Evolutionary conservation across 2,888 invertebrate genomes (phyloP), one percentile per base, ranked within the genome.

Genomic region (Falcaria lacertinaria): DNA sequence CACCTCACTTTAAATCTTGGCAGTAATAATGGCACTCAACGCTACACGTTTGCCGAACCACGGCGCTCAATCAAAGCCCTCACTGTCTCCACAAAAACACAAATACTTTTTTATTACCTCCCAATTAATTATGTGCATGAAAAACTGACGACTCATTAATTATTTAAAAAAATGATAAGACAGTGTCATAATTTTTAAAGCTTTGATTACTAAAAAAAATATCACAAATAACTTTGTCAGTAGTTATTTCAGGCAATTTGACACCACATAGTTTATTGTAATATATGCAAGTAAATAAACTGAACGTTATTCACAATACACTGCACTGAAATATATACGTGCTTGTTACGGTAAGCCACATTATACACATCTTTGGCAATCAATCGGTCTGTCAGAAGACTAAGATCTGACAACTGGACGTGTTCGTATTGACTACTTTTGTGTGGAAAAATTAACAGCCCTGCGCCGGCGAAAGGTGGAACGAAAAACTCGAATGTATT

Each of bases 1-100:
- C 86, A 80, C 80, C 81, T 85, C 80, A 80, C 65, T 69, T 73
- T 68, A 69, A 74, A 61, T 73, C 71, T 82, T 82, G 86, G 81
- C 84, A 80, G 78, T 77, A 67, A 64, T 68, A 69, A 87, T 87
- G 86, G 86, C 87, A 87, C 86, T 64, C 69, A 57, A 63, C 28
- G 11, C 53, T 52, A 63, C 56, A 61, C 57, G 54, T 56, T 55
- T 48, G 52, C 57, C 48, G 56, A 61, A 51, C 56, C 54, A 52
- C 28, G 7, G 56, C 63, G 52, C 60, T 57, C 63, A 57, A 57
- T 62, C 57, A 49, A 60, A 61, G 62, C 60, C 54, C 39, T 44
- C 50, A 39, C 41, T 41, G 28, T 11, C 28, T 28, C 28, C 28
- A 28, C 28, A 28, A 28, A 28, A 7, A 28, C 7, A 28, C 11